Evolutionary conservation across 2,888 invertebrate species (phyloP).

Genomic region (Mesodorylaimus sp.): DNA sequence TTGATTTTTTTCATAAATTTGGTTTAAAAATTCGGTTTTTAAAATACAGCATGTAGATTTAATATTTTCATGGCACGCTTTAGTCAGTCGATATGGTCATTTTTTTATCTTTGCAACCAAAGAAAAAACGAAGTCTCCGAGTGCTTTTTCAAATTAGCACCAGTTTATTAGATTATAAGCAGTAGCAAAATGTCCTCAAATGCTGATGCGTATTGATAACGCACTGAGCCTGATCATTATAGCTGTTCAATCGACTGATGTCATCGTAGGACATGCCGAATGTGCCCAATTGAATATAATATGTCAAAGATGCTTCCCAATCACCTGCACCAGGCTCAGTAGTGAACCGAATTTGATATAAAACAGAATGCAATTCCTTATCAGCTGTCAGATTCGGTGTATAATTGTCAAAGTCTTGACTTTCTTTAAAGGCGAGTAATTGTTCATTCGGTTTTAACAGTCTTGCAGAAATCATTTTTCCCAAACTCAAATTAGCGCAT

Average conservation of each 20-base stretch:
- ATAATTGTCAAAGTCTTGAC: slow-evolving; percentile 16
- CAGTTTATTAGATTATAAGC: no score
- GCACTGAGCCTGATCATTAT: slow-evolving; percentile 23
- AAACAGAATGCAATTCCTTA: slow-evolving; percentile 15
- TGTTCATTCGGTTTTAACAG: slow-evolving; percentile 16
- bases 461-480: slow-evolving; percentile 18
- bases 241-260: slow-evolving; percentile 25
- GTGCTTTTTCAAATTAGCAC: no score
- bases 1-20: no score
- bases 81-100: no score
- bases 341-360: slow-evolving; percentile 18
- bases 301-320: slow-evolving; percentile 24
- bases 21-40: no score
- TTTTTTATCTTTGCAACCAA: no score
- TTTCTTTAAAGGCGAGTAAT: slow-evolving; percentile 16
- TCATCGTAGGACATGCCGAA: slow-evolving; percentile 17
- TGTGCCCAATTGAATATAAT: slow-evolving; percentile 6
- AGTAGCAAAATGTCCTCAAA: slow-evolving; percentile 5
- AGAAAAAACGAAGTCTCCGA: no score
- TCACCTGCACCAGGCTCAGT: slow-evolving; percentile 22
- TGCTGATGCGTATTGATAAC: slow-evolving; percentile 13
- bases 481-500: slow-evolving; percentile 10
- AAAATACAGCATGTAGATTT: no score
- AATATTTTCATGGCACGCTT: no score
- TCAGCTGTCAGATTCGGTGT: slow-evolving; percentile 11